phyloP scores from a whole-genome alignment of 37 sponge, comb jelly and placozoan species.

The Chondrilla cf. caribensis region DNA sequence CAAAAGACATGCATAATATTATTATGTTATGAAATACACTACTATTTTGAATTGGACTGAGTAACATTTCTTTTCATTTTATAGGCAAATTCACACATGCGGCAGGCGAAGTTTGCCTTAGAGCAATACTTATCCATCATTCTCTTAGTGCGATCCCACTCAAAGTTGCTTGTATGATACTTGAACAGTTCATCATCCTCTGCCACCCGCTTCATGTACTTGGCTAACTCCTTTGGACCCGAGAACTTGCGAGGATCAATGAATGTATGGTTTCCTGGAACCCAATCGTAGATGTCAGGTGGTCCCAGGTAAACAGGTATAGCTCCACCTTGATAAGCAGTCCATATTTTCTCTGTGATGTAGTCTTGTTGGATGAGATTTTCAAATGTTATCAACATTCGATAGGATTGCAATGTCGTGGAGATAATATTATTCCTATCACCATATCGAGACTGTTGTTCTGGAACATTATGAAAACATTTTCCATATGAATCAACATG shows the following conservation, averaged over 20 bases:
- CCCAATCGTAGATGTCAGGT: conserved; percentile 15
- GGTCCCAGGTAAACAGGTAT: conserved; percentile 21
- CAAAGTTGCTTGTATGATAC: conserved; percentile 22
- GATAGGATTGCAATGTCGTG: not conserved
- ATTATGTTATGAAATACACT: too few species aligned
- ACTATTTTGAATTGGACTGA: too few species aligned
- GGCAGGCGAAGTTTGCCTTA: not conserved
- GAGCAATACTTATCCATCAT: not conserved
- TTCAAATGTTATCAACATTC: conserved; percentile 8
- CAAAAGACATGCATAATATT: too few species aligned
- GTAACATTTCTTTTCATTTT: too few species aligned
- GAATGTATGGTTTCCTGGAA: conserved; percentile 20
- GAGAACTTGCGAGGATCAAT: conserved; percentile 10
- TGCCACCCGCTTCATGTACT: conserved; percentile 8
- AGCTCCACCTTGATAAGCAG: not conserved
- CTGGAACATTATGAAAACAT: conserved; percentile 1
- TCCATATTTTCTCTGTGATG: not conserved
- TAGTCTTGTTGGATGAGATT: not conserved
- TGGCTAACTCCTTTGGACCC: conserved; percentile 1
- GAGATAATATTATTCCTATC: too few species aligned
- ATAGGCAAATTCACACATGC: not conserved
- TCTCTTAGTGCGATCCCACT: not conserved
- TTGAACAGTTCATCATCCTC: conserved; percentile 12
- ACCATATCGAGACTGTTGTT: not conserved
- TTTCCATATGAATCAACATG: conserved; percentile 10